phyloP scores from a whole-genome alignment of 1,140 invertebrate species.

The Formica exsecta region DNA sequence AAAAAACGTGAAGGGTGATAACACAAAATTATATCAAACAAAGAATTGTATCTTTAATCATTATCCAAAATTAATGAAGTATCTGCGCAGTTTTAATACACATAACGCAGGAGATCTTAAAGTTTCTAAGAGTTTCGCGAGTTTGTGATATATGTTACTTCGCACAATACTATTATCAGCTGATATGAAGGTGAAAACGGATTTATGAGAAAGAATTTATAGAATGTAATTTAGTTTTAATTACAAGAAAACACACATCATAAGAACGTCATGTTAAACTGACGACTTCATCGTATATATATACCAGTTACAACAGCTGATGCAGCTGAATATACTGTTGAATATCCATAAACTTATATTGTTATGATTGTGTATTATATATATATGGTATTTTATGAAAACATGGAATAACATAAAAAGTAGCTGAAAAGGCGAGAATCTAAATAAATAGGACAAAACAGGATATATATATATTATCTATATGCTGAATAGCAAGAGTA shows the following conservation, averaged over 20 bases:
- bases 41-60: conserved; percentile 15
- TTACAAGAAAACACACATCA: conserved; percentile 18
- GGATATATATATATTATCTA: conserved; percentile 14
- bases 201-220: background rate
- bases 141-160: background rate
- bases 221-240: conserved; percentile 20
- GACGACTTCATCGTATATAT: background rate
- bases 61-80: background rate
- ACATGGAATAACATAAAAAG: conserved; percentile 28
- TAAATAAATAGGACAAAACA: conserved; percentile 47
- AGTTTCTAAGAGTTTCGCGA: background rate
- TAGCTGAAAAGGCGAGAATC: background rate
- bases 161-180: background rate
- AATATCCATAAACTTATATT: conserved; percentile 44
- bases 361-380: conserved; percentile 63
- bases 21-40: conserved; percentile 4
- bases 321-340: conserved; percentile 56
- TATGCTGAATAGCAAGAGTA: conserved; percentile 18
- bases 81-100: conserved; percentile 16
- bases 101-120: background rate
- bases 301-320: conserved; percentile 20
- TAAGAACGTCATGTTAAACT: background rate
- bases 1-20: background rate
- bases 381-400: conserved; percentile 11
- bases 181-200: background rate